Evolutionary conservation across 2,797 vertebrate genomes (phyloP).

Genomic region (Spinus olivaceus): DNA sequence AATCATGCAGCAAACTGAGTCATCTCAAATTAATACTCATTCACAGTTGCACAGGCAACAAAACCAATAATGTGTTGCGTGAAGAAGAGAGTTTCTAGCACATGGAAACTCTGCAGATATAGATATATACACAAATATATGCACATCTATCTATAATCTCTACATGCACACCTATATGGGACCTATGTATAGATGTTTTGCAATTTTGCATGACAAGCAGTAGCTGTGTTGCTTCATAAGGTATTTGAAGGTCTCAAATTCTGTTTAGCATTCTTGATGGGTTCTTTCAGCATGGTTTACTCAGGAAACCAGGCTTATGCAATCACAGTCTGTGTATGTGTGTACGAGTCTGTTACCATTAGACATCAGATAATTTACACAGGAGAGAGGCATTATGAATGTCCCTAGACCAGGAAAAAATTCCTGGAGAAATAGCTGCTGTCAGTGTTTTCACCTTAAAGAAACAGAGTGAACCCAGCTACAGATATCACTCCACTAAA

Average conservation of each 20-base stretch:
- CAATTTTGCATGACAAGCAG: not conserved
- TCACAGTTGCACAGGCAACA: not conserved
- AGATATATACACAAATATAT: not conserved
- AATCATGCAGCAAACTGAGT: not conserved
- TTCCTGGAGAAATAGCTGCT: conserved; percentile 26
- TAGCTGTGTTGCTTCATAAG: not conserved
- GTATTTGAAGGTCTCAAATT: not conserved
- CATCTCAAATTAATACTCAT: not conserved
- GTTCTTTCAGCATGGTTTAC: conserved; percentile 58
- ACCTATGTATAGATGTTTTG: not conserved
- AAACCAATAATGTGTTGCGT: not conserved
- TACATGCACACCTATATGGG: not conserved
- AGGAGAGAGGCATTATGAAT: conserved; percentile 47
- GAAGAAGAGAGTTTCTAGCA: not conserved
- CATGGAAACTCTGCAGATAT: not conserved
- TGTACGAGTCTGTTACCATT: conserved; percentile 59
- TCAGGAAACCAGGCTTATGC: conserved; percentile 60
- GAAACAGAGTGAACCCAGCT: not conserved
- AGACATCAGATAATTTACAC: conserved; percentile 63
- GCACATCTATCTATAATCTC: not conserved
- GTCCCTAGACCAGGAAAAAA: conserved; percentile 39
- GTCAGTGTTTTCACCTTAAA: not conserved
- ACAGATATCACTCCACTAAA: not conserved
- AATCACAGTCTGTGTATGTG: conserved; percentile 65
- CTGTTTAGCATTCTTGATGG: conserved; percentile 60